Evolutionary conservation across 2,113 vertebrate species (phyloP).

Genomic region (Scatophagus argus): DNA sequence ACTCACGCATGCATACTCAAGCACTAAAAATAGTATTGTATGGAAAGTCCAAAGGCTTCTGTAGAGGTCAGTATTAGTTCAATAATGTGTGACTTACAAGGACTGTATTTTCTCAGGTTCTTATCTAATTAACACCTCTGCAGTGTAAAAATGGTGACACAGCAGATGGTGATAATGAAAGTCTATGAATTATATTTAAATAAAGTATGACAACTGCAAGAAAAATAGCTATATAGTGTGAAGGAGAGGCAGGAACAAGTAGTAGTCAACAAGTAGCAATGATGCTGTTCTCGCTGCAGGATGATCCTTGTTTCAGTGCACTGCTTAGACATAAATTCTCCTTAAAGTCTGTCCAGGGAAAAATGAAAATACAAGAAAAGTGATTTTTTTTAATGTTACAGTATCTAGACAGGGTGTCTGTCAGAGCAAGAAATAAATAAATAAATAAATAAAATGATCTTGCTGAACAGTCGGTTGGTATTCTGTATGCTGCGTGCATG

Average conservation of each 20-base stretch:
- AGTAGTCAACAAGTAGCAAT: no score
- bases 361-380: constrained; percentile 1
- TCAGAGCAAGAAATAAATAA: background rate
- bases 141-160: background rate
- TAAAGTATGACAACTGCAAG: background rate
- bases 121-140: background rate
- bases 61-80: background rate
- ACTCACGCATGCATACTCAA: constrained; percentile 20
- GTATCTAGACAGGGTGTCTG: background rate
- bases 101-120: background rate
- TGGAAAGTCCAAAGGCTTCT: background rate
- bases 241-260: background rate
- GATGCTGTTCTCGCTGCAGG: background rate
- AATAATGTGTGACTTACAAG: background rate
- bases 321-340: constrained; percentile 10
- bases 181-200: background rate
- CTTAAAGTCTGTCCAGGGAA: constrained; percentile 18
- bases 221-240: background rate
- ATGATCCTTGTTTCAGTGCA: background rate
- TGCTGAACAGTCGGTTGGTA: background rate
- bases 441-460: constrained; percentile 3
- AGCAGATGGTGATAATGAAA: constrained; percentile 7
- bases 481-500: background rate
- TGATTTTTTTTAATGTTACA: background rate
- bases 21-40: constrained; percentile 19